Evolutionary conservation across 1,140 invertebrate genomes (phyloP).

Genomic region (Cardiocondyla obscurior): DNA sequence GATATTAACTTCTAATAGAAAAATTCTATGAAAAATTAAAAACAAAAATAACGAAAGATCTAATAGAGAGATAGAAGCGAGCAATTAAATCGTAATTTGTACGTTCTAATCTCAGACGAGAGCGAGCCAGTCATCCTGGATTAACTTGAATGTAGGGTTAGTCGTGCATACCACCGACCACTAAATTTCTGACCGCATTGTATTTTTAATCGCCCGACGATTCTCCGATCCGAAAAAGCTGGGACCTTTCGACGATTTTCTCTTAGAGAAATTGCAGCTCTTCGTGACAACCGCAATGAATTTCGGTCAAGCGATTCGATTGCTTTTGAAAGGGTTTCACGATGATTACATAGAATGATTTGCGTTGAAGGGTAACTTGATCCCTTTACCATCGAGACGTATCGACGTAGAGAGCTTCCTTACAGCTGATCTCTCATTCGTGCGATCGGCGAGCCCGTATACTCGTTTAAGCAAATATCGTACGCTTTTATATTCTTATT

Average conservation of each 20-base stretch:
- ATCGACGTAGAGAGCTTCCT: background rate
- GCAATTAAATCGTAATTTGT: background rate
- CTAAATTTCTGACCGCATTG: background rate
- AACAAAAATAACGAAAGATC: too few species aligned
- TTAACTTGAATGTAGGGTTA: background rate
- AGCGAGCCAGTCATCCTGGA: background rate
- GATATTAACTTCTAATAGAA: background rate
- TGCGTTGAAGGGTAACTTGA: conserved; percentile 9
- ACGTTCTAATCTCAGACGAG: background rate
- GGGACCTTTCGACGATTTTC: background rate
- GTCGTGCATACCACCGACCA: background rate
- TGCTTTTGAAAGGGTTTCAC: conserved; percentile 31
- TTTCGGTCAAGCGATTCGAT: conserved; percentile 22
- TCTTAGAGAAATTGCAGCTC: conserved; percentile 7
- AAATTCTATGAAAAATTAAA: too few species aligned
- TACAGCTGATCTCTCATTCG: background rate
- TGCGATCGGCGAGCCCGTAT: background rate
- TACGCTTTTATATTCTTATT: conserved; percentile 1
- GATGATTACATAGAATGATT: conserved; percentile 29
- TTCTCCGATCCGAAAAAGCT: conserved; percentile 1
- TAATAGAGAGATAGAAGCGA: too few species aligned
- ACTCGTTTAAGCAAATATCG: background rate
- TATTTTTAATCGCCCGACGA: conserved; percentile 12
- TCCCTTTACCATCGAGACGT: background rate
- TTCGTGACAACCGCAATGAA: conserved; percentile 39